Base-by-base conservation (phyloP, 1,140 invertebrate species). In the Venturia canescens region DNA sequence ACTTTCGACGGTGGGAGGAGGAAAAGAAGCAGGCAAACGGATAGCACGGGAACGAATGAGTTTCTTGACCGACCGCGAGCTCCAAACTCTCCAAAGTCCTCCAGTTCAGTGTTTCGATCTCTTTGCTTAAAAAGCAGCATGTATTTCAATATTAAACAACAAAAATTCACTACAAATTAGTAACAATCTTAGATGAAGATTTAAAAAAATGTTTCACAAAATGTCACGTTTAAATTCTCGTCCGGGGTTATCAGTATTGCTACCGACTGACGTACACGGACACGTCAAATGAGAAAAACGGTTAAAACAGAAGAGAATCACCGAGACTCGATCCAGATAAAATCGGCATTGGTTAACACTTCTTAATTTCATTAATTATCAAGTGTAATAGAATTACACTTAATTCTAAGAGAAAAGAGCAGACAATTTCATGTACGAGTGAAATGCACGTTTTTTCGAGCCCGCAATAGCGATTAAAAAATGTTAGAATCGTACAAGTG, bases 11-110 rank as follows among this genome's bases (percentile, higher is more conserved):
- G 31, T 77, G 27, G 18, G 44, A 44, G 29, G 18, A 53, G 21
- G 34, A 77, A 66, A 44, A 77, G 75, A 44, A 77, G 75, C 57
- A 77, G 29, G 60, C 29, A 77, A 60, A 77, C 57, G 29, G 29
- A 34, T 63, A 77, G 34, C 57, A 1, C 66, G 16, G 6, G 29
- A 77, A 77, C 57, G 75, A 66, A 63, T 31, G 75, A 38, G 18
- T 77, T 34, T 60, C 26, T 38, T 77, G 60, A 77, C 53, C 75
- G 21, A 38, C 1, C 60, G 9, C 9, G 11, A 27, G 60, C 60
- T 63, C 72, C 26, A 18, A 21, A 34, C 18, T 21, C 75, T 77
- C 75, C 57, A 77, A 21, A 66, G 63, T 77, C 31, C 75, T 66
- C n/a, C 57, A 63, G 53, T 26, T 48, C 66, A 44, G 15, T 21